Base-by-base conservation (phyloP, 2,888 invertebrate genomes). In the Allygus modestus region DNA sequence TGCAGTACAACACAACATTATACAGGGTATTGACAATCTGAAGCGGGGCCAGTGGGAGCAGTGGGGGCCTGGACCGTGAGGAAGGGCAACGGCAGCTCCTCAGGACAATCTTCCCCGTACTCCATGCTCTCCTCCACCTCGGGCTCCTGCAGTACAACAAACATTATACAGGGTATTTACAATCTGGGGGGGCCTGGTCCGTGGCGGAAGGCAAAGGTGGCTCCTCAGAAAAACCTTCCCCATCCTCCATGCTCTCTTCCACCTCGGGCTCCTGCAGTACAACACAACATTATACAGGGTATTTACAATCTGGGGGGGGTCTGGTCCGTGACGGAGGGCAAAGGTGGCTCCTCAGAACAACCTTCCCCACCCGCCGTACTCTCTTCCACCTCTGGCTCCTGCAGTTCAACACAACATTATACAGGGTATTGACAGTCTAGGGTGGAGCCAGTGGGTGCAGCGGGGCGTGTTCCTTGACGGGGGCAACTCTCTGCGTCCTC, bases 301-400 rank as follows among this genome's bases (percentile, higher is more conserved):
- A n/a, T n/a, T n/a, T n/a, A n/a, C n/a, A n/a, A n/a, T n/a, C n/a
- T n/a, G 9, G 23, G 1, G 11, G 73, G 41, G n/a, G 28, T 20
- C 73, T 41, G 69, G 41, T 75, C 75, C 33, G 33, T 41, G 12
- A 37, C 75, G 17, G 83, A 17, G 23, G 83, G 37, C 11, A 58
- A 31, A 0, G 46, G 33, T 5, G 51, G 73, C 54, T 88, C 88
- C 51, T 87, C 87, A 51, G 86, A 87, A 1, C 87, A 86, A 69
- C 87, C 86, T 81, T 89, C 88, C 5, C 88, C 87, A 54, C 88
- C 89, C 65, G 88, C 89, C 0, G 88, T 88, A 75, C 87, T 86
- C 51, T 88, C 89, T 61, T 88, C 88, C 17, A 87, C 86, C 84
- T 88, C 89, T 9, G 87, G 87, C 82, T 88, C 88, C 88, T 88